Evolutionary conservation across 2,888 invertebrate genomes (phyloP).

Genomic region (Dione juno): DNA sequence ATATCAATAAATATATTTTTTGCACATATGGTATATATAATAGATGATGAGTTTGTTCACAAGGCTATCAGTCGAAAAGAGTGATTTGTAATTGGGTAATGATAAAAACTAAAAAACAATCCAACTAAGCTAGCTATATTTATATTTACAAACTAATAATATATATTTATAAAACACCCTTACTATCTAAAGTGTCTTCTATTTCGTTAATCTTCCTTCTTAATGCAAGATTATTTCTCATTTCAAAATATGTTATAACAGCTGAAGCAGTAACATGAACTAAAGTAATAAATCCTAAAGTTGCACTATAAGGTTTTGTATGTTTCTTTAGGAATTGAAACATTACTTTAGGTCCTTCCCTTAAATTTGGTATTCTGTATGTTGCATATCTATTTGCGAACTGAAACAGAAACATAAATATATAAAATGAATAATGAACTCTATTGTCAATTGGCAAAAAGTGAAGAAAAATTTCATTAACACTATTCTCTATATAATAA

Average conservation of each 20-base stretch:
- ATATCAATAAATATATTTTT: too few relatives aligned
- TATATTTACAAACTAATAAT: slow-evolving; percentile 18
- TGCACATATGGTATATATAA: too few relatives aligned
- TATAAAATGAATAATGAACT: too few relatives aligned
- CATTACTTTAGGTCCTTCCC: slow-evolving; percentile 80
- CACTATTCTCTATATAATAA: too few relatives aligned
- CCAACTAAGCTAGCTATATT: slow-evolving; percentile 11
- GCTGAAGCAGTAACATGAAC: slow-evolving; percentile 82
- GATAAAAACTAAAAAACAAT: neutral
- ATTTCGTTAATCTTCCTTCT: slow-evolving; percentile 66
- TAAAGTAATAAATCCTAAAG: slow-evolving; percentile 73
- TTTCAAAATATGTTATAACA: slow-evolving; percentile 85
- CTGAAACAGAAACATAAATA: slow-evolving; percentile 69
- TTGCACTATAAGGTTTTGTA: slow-evolving; percentile 79
- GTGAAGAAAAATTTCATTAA: too few relatives aligned
- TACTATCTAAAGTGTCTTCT: slow-evolving; percentile 59
- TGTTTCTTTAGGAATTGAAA: slow-evolving; percentile 80
- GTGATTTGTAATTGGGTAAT: too few relatives aligned
- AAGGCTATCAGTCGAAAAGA: too few relatives aligned
- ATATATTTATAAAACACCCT: neutral
- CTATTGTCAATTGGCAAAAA: too few relatives aligned
- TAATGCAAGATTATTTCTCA: slow-evolving; percentile 74
- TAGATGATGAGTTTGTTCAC: too few relatives aligned
- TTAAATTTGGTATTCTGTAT: slow-evolving; percentile 85
- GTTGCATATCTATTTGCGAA: slow-evolving; percentile 85